These are phyloP conservation scores for Microvelia longipes DNA, from an alignment of 1,140 invertebrate genomes.

Conservation along the genomic window DNA sequence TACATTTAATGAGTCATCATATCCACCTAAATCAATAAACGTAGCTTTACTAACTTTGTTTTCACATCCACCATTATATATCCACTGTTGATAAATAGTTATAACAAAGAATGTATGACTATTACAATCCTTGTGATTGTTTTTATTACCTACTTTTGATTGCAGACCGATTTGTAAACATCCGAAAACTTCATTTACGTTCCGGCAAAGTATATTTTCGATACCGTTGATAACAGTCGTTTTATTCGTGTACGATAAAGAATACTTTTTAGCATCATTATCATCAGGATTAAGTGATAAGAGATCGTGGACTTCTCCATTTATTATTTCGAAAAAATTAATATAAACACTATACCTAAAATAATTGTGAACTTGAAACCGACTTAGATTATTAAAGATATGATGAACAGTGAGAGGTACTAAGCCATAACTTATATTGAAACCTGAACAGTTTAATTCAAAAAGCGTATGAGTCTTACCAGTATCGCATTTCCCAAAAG, in stretches of 20 bases:
- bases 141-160: constrained; percentile 5
- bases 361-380: neutral
- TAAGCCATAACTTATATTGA: constrained; percentile 7
- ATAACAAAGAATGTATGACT: constrained; percentile 6
- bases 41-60: neutral
- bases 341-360: constrained; percentile 10
- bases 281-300: neutral
- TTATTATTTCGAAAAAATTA: constrained; percentile 9
- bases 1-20: neutral
- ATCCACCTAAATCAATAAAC: constrained; percentile 5
- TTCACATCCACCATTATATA: neutral
- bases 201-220: neutral
- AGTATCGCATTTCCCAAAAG: constrained; percentile 7
- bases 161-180: neutral
- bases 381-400: constrained; percentile 8
- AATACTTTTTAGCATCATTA: neutral
- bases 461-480: constrained; percentile 12
- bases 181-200: constrained; percentile 1
- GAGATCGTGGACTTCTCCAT: constrained; percentile 6
- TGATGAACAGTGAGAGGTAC: constrained; percentile 5
- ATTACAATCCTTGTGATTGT: neutral
- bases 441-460: neutral
- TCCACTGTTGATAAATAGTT: constrained; percentile 6
- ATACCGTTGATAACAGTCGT: neutral
- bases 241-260: neutral